Percentiles rank a stretch among this genome's conserved stretches.
phyloP scores from a whole-genome alignment of 2,888 invertebrate species.

The Copidosoma aretas region DNA sequence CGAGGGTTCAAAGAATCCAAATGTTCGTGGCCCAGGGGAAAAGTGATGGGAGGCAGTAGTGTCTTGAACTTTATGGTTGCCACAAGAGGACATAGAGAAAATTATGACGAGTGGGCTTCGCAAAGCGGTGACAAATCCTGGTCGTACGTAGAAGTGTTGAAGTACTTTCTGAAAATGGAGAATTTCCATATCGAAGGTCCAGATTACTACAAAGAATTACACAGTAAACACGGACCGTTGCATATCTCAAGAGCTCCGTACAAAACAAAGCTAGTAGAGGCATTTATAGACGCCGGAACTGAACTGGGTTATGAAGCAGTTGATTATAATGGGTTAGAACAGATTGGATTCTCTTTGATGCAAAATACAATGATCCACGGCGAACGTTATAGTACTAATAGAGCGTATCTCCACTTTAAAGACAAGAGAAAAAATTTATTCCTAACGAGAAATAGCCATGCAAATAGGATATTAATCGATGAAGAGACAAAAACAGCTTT shows the following conservation, averaged over 20 bases:
- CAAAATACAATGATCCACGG: constrained; percentile 85
- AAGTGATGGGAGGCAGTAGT: constrained; percentile 82
- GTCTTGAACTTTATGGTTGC: constrained; percentile 90
- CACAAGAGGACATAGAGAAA: constrained; percentile 83
- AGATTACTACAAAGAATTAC: constrained; percentile 63
- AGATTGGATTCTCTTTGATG: constrained; percentile 85
- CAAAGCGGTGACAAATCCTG: constrained; percentile 74
- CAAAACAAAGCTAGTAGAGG: constrained; percentile 54
- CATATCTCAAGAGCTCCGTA: constrained; percentile 67
- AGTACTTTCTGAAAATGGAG: constrained; percentile 81
- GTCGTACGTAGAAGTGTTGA: constrained; percentile 75
- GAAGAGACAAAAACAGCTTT: constrained; percentile 71
- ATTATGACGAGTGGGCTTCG: constrained; percentile 86
- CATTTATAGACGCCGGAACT: constrained; percentile 67
- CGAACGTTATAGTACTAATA: constrained; percentile 84
- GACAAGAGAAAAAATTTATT: constrained; percentile 79
- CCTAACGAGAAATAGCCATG: constrained; percentile 79
- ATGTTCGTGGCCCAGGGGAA: constrained; percentile 91
- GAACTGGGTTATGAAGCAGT: constrained; percentile 75
- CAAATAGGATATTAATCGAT: constrained; percentile 74
- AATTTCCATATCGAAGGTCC: constrained; percentile 66
- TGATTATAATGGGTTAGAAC: constrained; percentile 72
- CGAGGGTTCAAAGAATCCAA: constrained; percentile 85
- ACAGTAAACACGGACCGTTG: constrained; percentile 67
- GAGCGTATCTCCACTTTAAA: constrained; percentile 82